Evolutionary conservation across 2,113 vertebrate species (phyloP).

Genomic region (Periophthalmodon schlosseri): DNA sequence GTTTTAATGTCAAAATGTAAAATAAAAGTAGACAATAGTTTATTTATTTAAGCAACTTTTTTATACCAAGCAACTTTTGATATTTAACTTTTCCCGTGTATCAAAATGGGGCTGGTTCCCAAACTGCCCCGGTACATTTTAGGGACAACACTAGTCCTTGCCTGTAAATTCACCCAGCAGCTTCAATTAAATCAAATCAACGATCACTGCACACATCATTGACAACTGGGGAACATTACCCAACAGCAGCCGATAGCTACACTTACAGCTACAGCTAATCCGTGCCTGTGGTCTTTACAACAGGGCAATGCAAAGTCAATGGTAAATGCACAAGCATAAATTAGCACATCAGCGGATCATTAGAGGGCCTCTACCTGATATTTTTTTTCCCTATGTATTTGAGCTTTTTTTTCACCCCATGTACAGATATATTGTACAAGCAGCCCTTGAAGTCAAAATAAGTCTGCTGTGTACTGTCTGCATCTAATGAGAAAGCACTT

Average conservation of each 20-base stretch:
- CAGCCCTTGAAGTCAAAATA: no score
- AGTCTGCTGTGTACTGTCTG: no score
- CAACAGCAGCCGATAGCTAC: constrained; percentile 43
- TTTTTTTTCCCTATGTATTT: no score
- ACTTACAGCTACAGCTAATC: constrained; percentile 56
- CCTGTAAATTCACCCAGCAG: constrained; percentile 38
- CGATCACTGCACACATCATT: constrained; percentile 36
- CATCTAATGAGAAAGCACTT: no score
- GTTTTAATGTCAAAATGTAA: no score
- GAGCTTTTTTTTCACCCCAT: no score
- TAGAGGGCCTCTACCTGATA: constrained; percentile 43
- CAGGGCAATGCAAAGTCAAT: constrained; percentile 49
- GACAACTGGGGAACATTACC: constrained; percentile 44
- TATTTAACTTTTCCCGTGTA: neutral
- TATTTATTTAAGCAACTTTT: no score
- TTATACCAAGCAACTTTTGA: neutral
- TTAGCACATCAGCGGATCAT: constrained; percentile 54
- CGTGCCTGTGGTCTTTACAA: constrained; percentile 40
- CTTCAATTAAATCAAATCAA: constrained; percentile 43
- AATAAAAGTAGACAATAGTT: no score
- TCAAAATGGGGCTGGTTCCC: neutral
- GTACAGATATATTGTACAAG: no score
- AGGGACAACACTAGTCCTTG: constrained; percentile 27
- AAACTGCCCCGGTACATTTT: constrained; percentile 20
- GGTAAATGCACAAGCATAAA: constrained; percentile 46